phyloP scores from a whole-genome alignment of 2,888 invertebrate species.

The Tenthredo amoena region DNA sequence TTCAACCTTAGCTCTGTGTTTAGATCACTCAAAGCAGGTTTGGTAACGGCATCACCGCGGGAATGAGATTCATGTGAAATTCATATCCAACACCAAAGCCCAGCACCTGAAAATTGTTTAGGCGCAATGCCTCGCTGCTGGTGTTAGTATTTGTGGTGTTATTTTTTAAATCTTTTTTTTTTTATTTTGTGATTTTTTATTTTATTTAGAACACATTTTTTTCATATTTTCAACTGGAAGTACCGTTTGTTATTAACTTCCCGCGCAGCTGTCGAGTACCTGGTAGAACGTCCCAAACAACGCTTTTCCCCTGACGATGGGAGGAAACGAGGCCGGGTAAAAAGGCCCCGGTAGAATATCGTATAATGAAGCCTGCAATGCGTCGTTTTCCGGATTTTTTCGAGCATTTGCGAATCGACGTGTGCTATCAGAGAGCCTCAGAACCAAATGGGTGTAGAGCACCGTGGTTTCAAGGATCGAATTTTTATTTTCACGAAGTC shows the following conservation, averaged over 20 bases:
- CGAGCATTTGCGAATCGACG: constrained; percentile 11
- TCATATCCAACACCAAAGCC: neutral
- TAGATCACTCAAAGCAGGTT: neutral
- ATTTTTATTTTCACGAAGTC: neutral
- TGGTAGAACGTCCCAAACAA: constrained; percentile 13
- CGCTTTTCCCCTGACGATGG: constrained; percentile 20
- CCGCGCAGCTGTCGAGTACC: constrained; percentile 46
- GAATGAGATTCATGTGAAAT: neutral
- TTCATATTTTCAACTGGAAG: constrained; percentile 6
- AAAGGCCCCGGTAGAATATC: constrained; percentile 2
- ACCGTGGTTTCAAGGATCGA: neutral
- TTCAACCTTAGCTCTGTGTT: neutral
- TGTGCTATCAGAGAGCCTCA: neutral
- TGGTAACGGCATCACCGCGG: neutral
- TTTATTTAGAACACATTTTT: neutral
- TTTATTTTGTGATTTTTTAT: neutral
- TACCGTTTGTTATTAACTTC: constrained; percentile 48
- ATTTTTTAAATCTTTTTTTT: neutral
- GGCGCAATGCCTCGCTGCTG: constrained; percentile 1
- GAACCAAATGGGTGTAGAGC: neutral
- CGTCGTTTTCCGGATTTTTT: constrained; percentile 25
- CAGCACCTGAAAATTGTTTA: constrained; percentile 3
- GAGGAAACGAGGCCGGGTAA: constrained; percentile 5
- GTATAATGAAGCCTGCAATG: constrained; percentile 38
- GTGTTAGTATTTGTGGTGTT: neutral